Percentiles rank a stretch among this genome's conserved stretches.
Conservation (phyloP, 2,888 invertebrate genomes). For the Trissolcus brochymenae region DNA sequence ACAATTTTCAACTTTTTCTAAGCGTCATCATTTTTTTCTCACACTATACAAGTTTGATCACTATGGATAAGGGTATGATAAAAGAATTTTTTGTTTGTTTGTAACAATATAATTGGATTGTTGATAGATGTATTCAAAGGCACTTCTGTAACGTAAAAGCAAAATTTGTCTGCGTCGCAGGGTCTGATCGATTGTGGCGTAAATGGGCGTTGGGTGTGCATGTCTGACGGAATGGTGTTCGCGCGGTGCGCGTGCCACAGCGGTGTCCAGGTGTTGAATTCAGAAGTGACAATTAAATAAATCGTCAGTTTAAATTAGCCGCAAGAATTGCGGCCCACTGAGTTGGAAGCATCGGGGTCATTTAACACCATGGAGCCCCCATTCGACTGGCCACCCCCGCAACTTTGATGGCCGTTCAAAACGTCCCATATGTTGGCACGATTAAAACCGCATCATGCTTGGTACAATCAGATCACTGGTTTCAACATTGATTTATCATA, state of each 20-base stretch:
- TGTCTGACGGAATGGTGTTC: neutral
- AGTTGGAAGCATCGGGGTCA: slow-evolving; percentile 63
- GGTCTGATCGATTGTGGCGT: slow-evolving; percentile 51
- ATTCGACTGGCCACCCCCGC: slow-evolving; percentile 70
- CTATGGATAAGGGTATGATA: too few relatives aligned
- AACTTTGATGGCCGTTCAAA: slow-evolving; percentile 54
- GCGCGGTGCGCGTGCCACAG: neutral
- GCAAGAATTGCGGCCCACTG: slow-evolving; percentile 65
- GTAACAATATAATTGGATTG: too few relatives aligned
- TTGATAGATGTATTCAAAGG: slow-evolving; percentile 4
- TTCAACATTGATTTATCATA: too few relatives aligned
- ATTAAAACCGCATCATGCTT: slow-evolving; percentile 50
- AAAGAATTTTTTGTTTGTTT: too few relatives aligned
- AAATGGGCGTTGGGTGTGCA: slow-evolving; percentile 44
- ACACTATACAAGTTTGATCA: too few relatives aligned
- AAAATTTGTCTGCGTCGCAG: slow-evolving; percentile 49
- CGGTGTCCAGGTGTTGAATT: slow-evolving; percentile 66
- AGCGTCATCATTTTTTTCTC: too few relatives aligned
- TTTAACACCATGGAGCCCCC: slow-evolving; percentile 68
- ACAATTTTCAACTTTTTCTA: too few relatives aligned
- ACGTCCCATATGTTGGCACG: slow-evolving; percentile 65
- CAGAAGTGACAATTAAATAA: slow-evolving; percentile 67
- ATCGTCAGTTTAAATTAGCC: slow-evolving; percentile 69
- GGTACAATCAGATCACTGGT: slow-evolving; percentile 31
- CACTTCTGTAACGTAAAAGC: slow-evolving; percentile 13